phyloP scores from a whole-genome alignment of 2,797 vertebrate species.

The Pelodytes ibericus region DNA sequence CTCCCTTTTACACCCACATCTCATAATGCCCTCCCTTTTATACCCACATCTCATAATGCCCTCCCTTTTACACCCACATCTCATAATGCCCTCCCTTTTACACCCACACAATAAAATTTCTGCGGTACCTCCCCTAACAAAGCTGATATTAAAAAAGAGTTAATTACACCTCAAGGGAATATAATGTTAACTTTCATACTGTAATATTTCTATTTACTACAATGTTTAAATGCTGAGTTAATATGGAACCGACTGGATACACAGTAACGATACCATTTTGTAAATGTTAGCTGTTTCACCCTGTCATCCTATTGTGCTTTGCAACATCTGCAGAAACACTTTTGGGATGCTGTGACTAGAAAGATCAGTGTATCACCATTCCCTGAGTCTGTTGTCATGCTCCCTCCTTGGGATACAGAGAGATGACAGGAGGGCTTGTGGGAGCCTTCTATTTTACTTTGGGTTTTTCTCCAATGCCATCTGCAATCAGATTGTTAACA shows the following conservation, averaged over 20 bases:
- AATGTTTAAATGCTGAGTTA: neutral
- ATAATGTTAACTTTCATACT: too few relatives aligned
- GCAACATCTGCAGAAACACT: conserved; percentile 57
- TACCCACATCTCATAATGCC: too few relatives aligned
- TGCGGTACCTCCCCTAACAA: too few relatives aligned
- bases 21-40: too few relatives aligned
- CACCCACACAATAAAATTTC: too few relatives aligned
- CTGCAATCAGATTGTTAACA: conserved; percentile 78
- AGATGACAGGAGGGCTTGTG: conserved; percentile 65
- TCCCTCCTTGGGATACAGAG: conserved; percentile 47
- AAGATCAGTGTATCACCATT: conserved; percentile 54
- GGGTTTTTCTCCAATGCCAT: conserved; percentile 65
- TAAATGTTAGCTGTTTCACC: neutral
- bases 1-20: too few relatives aligned
- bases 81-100: too few relatives aligned
- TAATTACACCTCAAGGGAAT: too few relatives aligned
- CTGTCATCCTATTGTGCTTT: neutral
- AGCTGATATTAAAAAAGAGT: too few relatives aligned
- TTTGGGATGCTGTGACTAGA: conserved; percentile 46
- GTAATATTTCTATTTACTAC: too few relatives aligned
- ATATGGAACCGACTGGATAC: neutral
- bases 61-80: too few relatives aligned
- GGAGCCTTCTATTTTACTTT: conserved; percentile 60
- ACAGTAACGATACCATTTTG: neutral
- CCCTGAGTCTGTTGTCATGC: neutral